These are phyloP conservation scores for Uloborus diversus DNA, from an alignment of 1,140 invertebrate genomes.

Conservation along the genomic window DNA sequence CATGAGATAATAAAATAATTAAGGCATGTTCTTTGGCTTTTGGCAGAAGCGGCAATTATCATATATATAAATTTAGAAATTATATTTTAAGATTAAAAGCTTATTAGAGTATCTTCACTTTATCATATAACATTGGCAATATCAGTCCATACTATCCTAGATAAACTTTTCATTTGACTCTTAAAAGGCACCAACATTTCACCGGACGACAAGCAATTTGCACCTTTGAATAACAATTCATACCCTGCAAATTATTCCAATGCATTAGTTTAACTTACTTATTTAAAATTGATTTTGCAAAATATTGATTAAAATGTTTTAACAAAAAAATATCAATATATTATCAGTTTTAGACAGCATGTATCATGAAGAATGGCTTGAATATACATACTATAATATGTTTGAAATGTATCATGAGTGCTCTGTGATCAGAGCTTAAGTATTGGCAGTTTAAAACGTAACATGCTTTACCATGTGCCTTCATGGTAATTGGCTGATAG, in stretches of 20 bases:
- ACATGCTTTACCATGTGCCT: background rate
- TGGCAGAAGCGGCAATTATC: background rate
- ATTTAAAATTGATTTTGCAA: background rate
- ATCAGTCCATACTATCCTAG: conserved; percentile 8
- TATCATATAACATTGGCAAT: conserved; percentile 11
- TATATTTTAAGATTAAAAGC: background rate
- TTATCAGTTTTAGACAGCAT: background rate
- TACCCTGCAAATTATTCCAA: background rate
- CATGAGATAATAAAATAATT: conserved; percentile 9
- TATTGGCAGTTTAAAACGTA: conserved; percentile 36
- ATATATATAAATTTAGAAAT: background rate
- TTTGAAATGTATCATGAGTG: conserved; percentile 20
- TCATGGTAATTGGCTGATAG: conserved; percentile 58
- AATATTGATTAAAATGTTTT: background rate
- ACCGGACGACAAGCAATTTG: conserved; percentile 15
- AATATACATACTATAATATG: background rate
- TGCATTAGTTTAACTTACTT: background rate
- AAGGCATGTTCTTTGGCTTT: background rate
- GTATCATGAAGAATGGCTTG: background rate
- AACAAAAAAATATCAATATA: background rate
- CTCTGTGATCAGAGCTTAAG: background rate
- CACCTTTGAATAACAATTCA: background rate
- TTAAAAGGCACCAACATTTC: conserved; percentile 45
- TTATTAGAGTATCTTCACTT: background rate
- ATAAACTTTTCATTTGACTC: conserved; percentile 27